Evolutionary conservation across 2,888 invertebrate species (phyloP).

Genomic region (Agrochola lota): DNA sequence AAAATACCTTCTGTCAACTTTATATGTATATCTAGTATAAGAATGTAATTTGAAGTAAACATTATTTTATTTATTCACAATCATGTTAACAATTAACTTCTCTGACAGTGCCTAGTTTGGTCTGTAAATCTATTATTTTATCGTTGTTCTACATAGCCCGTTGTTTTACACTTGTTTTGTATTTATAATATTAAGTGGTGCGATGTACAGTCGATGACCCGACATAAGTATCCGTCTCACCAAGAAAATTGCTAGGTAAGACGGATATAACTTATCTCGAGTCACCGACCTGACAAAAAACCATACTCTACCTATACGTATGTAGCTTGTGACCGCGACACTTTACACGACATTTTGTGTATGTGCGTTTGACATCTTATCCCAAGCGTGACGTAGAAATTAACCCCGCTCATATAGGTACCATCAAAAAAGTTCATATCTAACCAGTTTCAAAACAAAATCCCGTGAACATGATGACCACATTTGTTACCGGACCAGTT

Average conservation of each 20-base stretch:
- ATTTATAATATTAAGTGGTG: background rate
- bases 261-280: background rate
- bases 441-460: too few species aligned
- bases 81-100: too few species aligned
- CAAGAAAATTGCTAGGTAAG: background rate
- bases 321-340: background rate
- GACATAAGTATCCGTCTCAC: background rate
- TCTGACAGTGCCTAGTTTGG: too few species aligned
- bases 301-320: background rate
- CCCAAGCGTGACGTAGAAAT: background rate
- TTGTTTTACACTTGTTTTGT: background rate
- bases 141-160: background rate
- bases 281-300: background rate
- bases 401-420: background rate
- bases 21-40: too few species aligned
- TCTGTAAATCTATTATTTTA: background rate
- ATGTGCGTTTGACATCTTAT: conserved; percentile 7
- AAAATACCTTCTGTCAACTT: too few species aligned
- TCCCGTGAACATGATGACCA: too few species aligned
- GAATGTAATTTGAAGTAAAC: too few species aligned
- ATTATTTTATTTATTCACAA: too few species aligned
- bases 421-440: too few species aligned
- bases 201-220: background rate
- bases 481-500: too few species aligned
- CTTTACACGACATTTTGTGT: background rate